Base-by-base conservation (phyloP, 2,797 vertebrate genomes). In the Enteromius radiatus region DNA sequence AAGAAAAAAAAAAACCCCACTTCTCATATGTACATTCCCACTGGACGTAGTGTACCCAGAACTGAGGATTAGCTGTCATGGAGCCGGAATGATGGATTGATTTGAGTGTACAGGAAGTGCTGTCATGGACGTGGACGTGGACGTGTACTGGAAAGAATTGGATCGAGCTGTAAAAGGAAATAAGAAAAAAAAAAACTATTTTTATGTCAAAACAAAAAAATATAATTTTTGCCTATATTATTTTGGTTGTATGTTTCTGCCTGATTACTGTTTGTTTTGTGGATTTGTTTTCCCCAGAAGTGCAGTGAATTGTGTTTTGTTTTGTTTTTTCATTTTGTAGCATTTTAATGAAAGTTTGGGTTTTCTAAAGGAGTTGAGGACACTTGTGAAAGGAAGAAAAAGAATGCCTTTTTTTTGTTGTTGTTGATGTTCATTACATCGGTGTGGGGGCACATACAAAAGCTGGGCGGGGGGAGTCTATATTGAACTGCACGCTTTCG, bases 11-110 rank as follows among this genome's bases (percentile, higher is more conserved):
- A 86, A 85, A 86, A 86, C 3, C 2, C 85, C 88, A n/a, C 86
- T 91, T 90, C 85, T 93, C 93, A 92, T 92, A 91, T 90, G 91
- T 90, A 93, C 94, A 94, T 94, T 95, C 93, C 93, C 91, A 88
- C 90, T 89, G 93, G 90, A 92, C 86, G 84, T 86, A 84, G 85
- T 92, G 90, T 90, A 91, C 92, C 91, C 89, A 23, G 68, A 36
- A 47, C n/a, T 38, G 21, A 49, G 61, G 70, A 74, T 84, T 79
- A 68, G 82, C 67, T 65, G 28, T 63, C 61, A 63, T 31, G 61
- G 61, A 63, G 59, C 26, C 5, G 87, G 90, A 93, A 91, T 90
- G 77, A 74, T 74, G 87, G 84, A 87, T 78, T 78, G 84, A 54
- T 81, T 63, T 43, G 71, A 43, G 85, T 84, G 38, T 85, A 86